Conservation (phyloP, 1,140 invertebrate species). For the Bombus soroeensis region DNA sequence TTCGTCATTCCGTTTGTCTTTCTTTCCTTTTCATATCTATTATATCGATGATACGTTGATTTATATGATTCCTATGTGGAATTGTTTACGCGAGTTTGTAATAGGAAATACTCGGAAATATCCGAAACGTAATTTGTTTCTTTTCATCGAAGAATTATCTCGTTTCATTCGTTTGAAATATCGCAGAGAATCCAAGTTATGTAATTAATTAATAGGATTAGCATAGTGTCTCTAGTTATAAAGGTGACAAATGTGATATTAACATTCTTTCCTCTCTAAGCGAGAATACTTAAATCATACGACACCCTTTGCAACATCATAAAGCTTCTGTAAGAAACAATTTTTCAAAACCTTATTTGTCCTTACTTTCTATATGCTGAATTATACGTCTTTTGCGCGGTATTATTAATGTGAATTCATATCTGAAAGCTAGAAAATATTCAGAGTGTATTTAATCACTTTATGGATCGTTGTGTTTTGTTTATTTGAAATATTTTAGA, state of each 20-base stretch:
- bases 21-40: too few species aligned
- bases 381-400: not conserved
- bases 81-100: not conserved
- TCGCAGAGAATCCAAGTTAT: not conserved
- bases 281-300: not conserved
- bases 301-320: not conserved
- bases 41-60: not conserved
- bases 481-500: not conserved
- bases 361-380: not conserved
- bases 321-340: not conserved
- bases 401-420: not conserved
- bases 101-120: not conserved
- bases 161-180: not conserved
- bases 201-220: not conserved
- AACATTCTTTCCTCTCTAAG: not conserved
- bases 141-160: not conserved
- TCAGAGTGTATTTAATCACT: not conserved
- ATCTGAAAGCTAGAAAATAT: too few species aligned
- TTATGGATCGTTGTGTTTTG: not conserved
- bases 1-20: conserved; percentile 12
- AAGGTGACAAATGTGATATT: not conserved
- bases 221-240: not conserved
- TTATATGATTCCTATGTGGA: not conserved
- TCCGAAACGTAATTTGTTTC: not conserved
- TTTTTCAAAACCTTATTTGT: not conserved